Evolutionary conservation across 2,888 invertebrate genomes (phyloP).

Genomic region (Pristionchus fissidentatus): DNA sequence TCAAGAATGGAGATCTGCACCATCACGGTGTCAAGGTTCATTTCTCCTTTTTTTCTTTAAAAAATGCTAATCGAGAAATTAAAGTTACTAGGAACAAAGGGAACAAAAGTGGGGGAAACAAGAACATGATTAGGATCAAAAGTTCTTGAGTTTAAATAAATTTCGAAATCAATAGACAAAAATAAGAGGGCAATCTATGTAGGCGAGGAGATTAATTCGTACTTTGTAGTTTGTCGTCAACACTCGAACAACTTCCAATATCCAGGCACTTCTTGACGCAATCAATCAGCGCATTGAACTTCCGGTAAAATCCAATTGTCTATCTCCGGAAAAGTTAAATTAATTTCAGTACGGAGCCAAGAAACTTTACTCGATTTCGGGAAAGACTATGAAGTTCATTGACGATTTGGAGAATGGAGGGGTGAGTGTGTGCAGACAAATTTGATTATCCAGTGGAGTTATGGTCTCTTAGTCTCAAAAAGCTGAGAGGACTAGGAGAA

Average conservation of each 20-base stretch:
- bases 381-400: constrained; percentile 43
- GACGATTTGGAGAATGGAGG: constrained; percentile 45
- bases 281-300: constrained; percentile 11
- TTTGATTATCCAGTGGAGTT: too few species aligned
- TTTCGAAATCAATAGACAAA: too few species aligned
- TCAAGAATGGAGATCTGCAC: constrained; percentile 48
- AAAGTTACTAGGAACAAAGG: too few species aligned
- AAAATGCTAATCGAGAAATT: neutral
- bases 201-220: neutral
- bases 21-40: constrained; percentile 45
- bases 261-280: constrained; percentile 36
- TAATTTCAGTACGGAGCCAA: constrained; percentile 35
- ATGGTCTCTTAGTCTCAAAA: too few species aligned
- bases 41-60: neutral
- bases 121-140: too few species aligned
- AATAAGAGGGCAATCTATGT: too few species aligned
- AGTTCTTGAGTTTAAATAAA: too few species aligned
- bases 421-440: neutral
- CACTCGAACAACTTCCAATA: neutral
- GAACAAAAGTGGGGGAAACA: too few species aligned
- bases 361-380: constrained; percentile 40
- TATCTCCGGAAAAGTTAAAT: neutral
- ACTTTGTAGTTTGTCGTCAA: constrained; percentile 40
- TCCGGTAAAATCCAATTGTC: neutral
- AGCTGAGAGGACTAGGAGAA: too few species aligned